Percentiles rank a stretch among this genome's conserved stretches.
Conservation (phyloP, 2,113 vertebrate genomes). For the Elaphurus davidianus region DNA sequence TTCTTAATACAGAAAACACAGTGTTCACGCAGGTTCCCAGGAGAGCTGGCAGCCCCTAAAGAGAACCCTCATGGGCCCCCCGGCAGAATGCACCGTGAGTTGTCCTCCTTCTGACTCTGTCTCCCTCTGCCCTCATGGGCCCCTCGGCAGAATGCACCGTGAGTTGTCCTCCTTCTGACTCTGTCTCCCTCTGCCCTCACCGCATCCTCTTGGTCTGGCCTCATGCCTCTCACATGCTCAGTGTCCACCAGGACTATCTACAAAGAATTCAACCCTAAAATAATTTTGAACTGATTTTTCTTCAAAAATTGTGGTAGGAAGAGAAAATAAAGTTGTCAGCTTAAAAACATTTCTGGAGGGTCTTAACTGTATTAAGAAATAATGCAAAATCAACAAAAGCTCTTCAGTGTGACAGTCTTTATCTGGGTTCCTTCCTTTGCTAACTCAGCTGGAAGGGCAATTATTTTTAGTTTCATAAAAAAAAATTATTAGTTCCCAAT, state of each 20-base stretch:
- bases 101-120: fast-evolving
- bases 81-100: fast-evolving
- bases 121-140: not conserved
- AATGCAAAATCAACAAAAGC: not conserved
- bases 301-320: not conserved
- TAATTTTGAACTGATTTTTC: not conserved
- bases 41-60: not conserved
- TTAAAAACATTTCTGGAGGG: not conserved
- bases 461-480: not conserved
- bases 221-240: not conserved
- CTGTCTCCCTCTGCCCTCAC: no score
- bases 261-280: not conserved
- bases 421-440: not conserved
- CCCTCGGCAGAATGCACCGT: fast-evolving
- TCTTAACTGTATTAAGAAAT: not conserved
- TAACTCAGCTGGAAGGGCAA: not conserved
- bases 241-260: not conserved
- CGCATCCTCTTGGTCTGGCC: fast-evolving
- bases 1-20: not conserved
- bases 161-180: fast-evolving
- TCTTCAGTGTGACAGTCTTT: not conserved
- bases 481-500: not conserved
- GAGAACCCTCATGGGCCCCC: not conserved
- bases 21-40: not conserved
- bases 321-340: not conserved